Evolutionary conservation across 2,888 invertebrate species (phyloP), one percentile per base, ranked within the genome.

Genomic region (Hirudinaria manillensis): DNA sequence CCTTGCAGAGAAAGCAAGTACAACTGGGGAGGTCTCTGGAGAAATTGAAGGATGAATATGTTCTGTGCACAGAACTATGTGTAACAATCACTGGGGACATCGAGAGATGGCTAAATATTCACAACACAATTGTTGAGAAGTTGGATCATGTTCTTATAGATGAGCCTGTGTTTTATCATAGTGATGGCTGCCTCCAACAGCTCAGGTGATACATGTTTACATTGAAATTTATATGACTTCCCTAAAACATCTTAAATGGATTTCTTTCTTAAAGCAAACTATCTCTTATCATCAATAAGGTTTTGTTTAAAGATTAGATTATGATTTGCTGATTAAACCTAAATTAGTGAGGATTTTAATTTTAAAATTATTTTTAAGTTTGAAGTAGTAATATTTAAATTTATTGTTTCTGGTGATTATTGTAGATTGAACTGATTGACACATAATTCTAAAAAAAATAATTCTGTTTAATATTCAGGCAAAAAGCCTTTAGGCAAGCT

Each of bases 31-130:
- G 13, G 29, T 61, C 61, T 61, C 61, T 61, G 29, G 61, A 19
- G 61, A 61, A 61, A 61, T 27, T 29, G 29, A 61, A 29, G 24
- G 24, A 24, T 16, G 61, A 29, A 27, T 61, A 27, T 61, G 24
- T 61, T 10, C 24, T 61, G 61, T 27, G 29, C 19, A 10, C 29
- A 27, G 61, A 61, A 29, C 19, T 61, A 29, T 24, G 21, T 29
- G 61, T 61, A 10, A 29, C 6, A n/a, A 29, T 61, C 2, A 61
- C 24, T 21, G 61, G 61, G 7, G 61, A 61, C 24, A 24, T 61
- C 19, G 29, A 29, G 24, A 61, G 29, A 10, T 61, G 61, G 61
- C 61, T 27, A 61, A 61, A 61, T n/a, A 61, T 61, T 61, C 61
- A 61, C 61, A 61, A 61, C 29, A 27, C 10, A 7, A 61, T 61